Evolutionary conservation across 2,888 invertebrate species (phyloP), one percentile per base, ranked within the genome.

Genomic region (Machimus atricapillus): DNA sequence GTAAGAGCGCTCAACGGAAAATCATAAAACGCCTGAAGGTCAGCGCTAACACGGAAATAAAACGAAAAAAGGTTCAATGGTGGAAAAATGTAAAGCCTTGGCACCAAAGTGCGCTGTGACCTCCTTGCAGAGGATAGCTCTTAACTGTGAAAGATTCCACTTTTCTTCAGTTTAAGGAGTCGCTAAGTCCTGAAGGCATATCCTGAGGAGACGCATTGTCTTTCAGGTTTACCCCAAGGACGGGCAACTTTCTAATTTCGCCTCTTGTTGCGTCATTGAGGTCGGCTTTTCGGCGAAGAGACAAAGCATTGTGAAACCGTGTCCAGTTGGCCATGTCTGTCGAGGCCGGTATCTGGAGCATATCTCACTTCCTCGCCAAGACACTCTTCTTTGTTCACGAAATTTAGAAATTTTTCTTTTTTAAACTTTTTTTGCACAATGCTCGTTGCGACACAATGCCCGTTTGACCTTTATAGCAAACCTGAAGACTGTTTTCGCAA

Each of bases 211-310:
- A 14, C 27, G 19, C 8, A 3, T n/a, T 43, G 19, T 52, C 34
- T 27, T 81, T 81, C 16, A 23, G 14, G 27, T 46, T 12, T 19
- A n/a, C 9, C 43, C 27, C 23, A 81, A 81, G 81, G 81, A 52
- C 81, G 16, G 31, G 2, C 81, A 81, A 81, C 81, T 81, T 81
- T 81, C 81, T 56, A 81, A 81, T 81, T 81, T 81, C 52, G 31
- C 52, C 23, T 81, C 81, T 81, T 52, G 81, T 40, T 52, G 52
- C 37, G 78, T 14, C 34, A 81, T 81, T 81, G 81, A 81, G 52
- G 81, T 81, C 81, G 46, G 34, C 81, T 56, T 81, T 78, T 81
- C 52, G 52, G 52, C 27, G 27, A 56, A 56, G 31, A 78, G 43
- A 78, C 40, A 78, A 78, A 52, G 52, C 27, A 56, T 81, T 81